Evolutionary conservation across 2,797 vertebrate genomes (phyloP).

Genomic region (Agapornis canus): DNA sequence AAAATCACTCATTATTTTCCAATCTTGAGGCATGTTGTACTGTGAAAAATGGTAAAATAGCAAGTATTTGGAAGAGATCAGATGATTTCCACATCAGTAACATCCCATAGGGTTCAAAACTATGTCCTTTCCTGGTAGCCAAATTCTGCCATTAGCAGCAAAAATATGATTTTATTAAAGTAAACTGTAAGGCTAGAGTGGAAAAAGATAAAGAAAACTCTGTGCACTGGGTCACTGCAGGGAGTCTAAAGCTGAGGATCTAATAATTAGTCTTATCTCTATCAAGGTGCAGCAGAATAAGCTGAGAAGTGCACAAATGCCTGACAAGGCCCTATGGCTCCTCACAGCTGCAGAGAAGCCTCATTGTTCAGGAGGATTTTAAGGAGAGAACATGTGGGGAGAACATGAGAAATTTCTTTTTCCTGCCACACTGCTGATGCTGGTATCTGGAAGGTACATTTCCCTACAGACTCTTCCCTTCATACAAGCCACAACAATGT

Average conservation of each 20-base stretch:
- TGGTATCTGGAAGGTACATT: not conserved
- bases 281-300: constrained; percentile 24
- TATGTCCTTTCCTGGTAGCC: not conserved
- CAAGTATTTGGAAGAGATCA: not conserved
- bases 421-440: not conserved
- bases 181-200: not conserved
- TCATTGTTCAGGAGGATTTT: constrained; percentile 1
- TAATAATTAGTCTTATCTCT: constrained; percentile 7
- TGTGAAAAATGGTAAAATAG: not conserved
- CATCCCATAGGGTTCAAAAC: not conserved
- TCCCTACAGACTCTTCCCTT: not conserved
- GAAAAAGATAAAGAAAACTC: not conserved
- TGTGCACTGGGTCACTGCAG: not conserved
- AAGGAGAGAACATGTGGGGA: not conserved
- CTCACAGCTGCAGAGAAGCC: not conserved
- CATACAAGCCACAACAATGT: not conserved
- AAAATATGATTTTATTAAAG: not conserved
- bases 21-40: not conserved
- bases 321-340: not conserved
- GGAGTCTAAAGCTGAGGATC: not conserved
- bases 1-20: not conserved
- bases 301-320: not conserved
- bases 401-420: not conserved
- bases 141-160: not conserved
- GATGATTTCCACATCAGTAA: not conserved